A percentile compares a stretch with the other conserved stretches of the same genome.
Conservation (phyloP, 2,797 vertebrate species). For the Botia kubotai region DNA sequence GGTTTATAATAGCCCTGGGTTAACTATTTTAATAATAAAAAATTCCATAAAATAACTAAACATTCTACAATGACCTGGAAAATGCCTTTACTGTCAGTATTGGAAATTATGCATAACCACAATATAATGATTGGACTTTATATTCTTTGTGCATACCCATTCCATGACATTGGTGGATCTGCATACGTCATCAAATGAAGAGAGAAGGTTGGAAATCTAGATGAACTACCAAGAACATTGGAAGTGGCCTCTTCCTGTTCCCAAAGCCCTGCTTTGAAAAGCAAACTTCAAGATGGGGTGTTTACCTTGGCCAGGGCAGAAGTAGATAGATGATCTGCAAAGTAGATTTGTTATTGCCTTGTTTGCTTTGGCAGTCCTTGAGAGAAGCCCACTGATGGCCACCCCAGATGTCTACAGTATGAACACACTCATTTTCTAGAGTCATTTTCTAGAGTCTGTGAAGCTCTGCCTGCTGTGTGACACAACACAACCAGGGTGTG, state of each 20-base stretch:
- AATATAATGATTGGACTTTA: background rate
- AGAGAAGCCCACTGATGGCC: constrained; percentile 86
- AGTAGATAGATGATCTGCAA: constrained; percentile 92
- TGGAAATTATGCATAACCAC: background rate
- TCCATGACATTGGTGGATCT: background rate
- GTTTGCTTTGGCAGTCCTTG: constrained; percentile 91
- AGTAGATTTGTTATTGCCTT: constrained; percentile 94
- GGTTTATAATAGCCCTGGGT: background rate
- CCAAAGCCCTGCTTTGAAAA: constrained; percentile 85
- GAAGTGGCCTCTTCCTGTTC: constrained; percentile 74
- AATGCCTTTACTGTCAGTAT: background rate
- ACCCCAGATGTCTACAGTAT: constrained; percentile 85
- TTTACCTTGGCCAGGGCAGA: constrained; percentile 87
- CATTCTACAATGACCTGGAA: background rate
- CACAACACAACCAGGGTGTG: constrained; percentile 11
- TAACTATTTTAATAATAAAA: background rate
- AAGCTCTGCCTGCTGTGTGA: background rate
- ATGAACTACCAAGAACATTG: constrained; percentile 30
- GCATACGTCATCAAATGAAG: constrained; percentile 3
- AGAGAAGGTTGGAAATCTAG: constrained; percentile 66
- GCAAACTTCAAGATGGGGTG: constrained; percentile 89
- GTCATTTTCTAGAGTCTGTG: background rate
- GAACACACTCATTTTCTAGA: constrained; percentile 29
- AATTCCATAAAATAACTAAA: background rate
- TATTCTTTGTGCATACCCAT: background rate